Base-by-base conservation (phyloP, 2,888 invertebrate species). In the Apotomis capreana region DNA sequence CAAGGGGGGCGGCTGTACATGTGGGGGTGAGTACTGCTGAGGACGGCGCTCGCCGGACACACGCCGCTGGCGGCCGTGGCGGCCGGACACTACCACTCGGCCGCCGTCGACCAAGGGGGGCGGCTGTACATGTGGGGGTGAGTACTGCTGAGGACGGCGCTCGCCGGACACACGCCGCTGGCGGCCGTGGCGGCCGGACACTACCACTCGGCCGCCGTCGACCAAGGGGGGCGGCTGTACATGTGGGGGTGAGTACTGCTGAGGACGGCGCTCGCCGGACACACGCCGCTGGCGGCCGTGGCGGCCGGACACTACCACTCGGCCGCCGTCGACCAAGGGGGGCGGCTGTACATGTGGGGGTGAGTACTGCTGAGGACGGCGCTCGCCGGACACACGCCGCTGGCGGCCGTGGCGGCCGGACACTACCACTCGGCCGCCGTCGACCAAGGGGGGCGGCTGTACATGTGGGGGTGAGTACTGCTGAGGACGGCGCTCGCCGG, bases 81-180 rank as follows among this genome's bases (percentile, higher is more conserved):
- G 63, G 97, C 97, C 71, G 98, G 98, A 0, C 98, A 98, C 84
- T 98, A 98, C 89, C 99, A 99, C 87, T 96, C 96, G 2, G 95
- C 98, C 74, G 98, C 97, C 0, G 89, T 98, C 0, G 96, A 97
- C 40, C 94, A 94, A 1, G 95, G 96, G 78, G 97, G 97, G 5
- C 90, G 96, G 74, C 95, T 98, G 0, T 98, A 96, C 83, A 97
- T 96, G 0, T 99, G 98, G 98, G 99, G 99, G 94, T 95, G 76
- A 79, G 89, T 6, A 40, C 40, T 49, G 10, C 49, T 49, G 49
- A 6, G 49, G 9, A 9, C 49, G 9, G 49, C 49, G 49, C 49
- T 49, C 49, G 8, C 49, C 3, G 49, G 49, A 3, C 6, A 3
- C 49, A 2, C 49, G 5, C 49, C 49, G 9, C 3, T 49, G 10